Base-by-base conservation (phyloP, 2,888 invertebrate genomes). In the Griposia aprilina region DNA sequence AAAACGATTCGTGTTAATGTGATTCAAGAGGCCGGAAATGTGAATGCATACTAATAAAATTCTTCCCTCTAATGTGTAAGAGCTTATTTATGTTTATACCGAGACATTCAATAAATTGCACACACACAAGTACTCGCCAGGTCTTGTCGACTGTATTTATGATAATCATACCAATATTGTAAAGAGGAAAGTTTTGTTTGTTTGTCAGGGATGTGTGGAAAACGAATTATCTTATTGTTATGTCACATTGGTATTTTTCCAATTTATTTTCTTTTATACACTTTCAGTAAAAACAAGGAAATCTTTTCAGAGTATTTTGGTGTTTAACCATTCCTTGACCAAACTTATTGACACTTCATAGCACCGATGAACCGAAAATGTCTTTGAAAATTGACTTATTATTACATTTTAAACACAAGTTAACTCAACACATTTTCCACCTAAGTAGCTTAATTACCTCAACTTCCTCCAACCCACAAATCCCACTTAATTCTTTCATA, bases 1-100 rank as follows among this genome's bases (percentile, higher is more conserved):
- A 78, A 83, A 87, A 73, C 66, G 50, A 69, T 81, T 78, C 52
- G 70, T 78, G 76, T 80, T 84, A 82, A 88, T 85, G 72, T 87
- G 67, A 81, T 80, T 82, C 78, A 79, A 83, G 74, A 78, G 68
- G 74, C 77, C 88, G 88, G 87, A 87, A 88, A 87, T 69, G 66
- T 77, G 72, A 80, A 80, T 77, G 81, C 82, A 82, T 80, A 78
- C 81, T 81, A 81, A 81, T 83, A 88, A 85, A 81, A 83, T 79
- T 79, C 74, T 85, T 74, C 60, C 77, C 74, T 88, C 81, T 83
- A 81, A 88, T 83, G 78, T 82, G 57, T 74, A 57, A 30, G 69
- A 65, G 74, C 45, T 74, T 81, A 72, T 84, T 81, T 81, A 74
- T 87, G 74, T 72, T 73, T 75, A 78, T 69, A 67, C 83, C 26